Evolutionary conservation across 1,140 invertebrate genomes (phyloP), one percentile per base, ranked within the genome.

Genomic region (Diorhabda carinulata): DNA sequence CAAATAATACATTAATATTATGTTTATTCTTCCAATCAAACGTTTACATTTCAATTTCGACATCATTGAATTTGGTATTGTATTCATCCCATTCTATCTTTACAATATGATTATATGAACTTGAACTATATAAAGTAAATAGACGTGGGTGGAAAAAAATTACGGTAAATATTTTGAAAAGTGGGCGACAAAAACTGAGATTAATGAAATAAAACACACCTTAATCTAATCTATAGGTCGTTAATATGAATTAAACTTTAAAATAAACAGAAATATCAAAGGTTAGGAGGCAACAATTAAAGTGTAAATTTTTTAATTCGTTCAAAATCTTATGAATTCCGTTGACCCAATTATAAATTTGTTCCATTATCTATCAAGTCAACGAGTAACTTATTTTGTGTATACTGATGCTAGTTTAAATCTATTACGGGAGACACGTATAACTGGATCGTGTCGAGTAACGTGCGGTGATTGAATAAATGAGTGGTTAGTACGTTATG

Each of bases 81-180:
- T 52, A 52, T 52, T 52, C 47, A n/a, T 8, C 47, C n/a, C n/a
- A 52, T 8, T 52, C 47, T 52, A 52, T 52, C n/a, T 2, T 52
- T 52, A n/a, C n/a, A 52, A 52, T 52, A 52, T 52, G 47, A 52
- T 52, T 52, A n/a, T 52, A 8, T 52, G 47, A 52, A 52, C 47
- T 52, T 52, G 47, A 52, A 52, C 47, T 52, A 52, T 6, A 52
- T 52, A 52, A 25, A 52, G 47, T 4, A 52, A 52, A 52, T 52
- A 52, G n/a, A 52, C n/a, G 47, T 52, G 47, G 47, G 47, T 52
- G 47, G 47, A 3, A 52, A 52, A 52, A 52, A 52, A 52, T 52
- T 52, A 52, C 47, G 47, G 47, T 52, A 52, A 52, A 52, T 52
- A n/a, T 2, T 25, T 52, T 52, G 47, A 52, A 52, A 52, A 52